Conservation (phyloP, 2,113 vertebrate genomes). For the Ranitomeya imitator region DNA sequence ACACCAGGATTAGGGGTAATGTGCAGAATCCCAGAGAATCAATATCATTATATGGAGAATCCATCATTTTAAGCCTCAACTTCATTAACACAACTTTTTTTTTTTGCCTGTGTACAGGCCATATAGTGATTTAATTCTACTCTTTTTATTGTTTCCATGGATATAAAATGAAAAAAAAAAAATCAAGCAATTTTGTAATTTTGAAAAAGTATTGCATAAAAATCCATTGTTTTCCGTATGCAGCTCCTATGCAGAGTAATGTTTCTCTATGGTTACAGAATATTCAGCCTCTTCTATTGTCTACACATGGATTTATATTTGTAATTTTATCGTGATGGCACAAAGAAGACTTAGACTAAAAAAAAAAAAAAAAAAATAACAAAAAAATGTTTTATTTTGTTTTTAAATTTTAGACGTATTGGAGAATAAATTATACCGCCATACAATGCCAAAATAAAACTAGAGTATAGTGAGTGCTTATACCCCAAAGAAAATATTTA, state of each 20-base stretch:
- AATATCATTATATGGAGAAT: constrained; percentile 5
- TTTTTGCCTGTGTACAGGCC: background rate
- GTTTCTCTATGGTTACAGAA: too few species aligned
- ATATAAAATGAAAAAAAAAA: background rate
- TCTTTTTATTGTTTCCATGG: background rate
- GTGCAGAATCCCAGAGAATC: background rate
- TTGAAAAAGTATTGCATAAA: background rate
- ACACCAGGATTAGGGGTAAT: background rate
- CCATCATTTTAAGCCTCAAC: background rate
- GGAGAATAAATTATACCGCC: too few species aligned
- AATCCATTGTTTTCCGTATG: background rate
- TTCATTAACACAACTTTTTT: background rate
- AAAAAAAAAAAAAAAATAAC: too few species aligned
- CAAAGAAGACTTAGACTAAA: too few species aligned
- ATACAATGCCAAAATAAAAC: too few species aligned
- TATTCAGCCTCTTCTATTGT: too few species aligned
- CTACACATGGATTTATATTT: too few species aligned
- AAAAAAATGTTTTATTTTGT: too few species aligned
- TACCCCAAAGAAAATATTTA: too few species aligned
- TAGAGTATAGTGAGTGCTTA: too few species aligned
- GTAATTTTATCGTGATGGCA: too few species aligned
- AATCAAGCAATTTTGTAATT: background rate
- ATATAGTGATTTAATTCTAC: background rate
- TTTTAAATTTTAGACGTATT: too few species aligned
- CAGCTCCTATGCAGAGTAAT: background rate